Evolutionary conservation across 2,113 vertebrate species (phyloP).

Genomic region (Prinia subflava): DNA sequence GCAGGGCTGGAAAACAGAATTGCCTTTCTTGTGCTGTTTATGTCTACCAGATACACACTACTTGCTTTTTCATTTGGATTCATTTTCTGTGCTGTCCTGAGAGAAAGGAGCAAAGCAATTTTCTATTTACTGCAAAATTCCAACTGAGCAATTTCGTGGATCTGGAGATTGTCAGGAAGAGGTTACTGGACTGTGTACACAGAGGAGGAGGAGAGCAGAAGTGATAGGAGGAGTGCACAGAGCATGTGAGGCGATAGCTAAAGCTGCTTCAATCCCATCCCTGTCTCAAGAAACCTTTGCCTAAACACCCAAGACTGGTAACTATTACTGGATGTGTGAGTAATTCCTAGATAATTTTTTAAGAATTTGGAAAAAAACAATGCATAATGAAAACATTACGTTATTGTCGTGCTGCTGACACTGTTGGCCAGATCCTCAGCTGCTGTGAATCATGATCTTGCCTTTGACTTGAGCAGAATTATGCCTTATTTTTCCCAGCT

Average conservation of each 20-base stretch:
- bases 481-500: constrained; percentile 52
- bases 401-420: constrained; percentile 55
- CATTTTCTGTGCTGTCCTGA: constrained; percentile 69
- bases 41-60: constrained; percentile 72
- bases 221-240: constrained; percentile 27
- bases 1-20: constrained; percentile 38
- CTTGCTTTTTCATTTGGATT: constrained; percentile 74
- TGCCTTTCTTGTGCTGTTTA: constrained; percentile 61
- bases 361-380: constrained; percentile 64
- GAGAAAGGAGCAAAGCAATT: constrained; percentile 60
- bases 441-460: constrained; percentile 41
- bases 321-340: constrained; percentile 56
- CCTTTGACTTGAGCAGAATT: constrained; percentile 29
- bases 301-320: constrained; percentile 42
- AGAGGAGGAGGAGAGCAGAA: constrained; percentile 43
- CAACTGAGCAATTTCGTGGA: constrained; percentile 60
- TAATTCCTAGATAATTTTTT: constrained; percentile 67
- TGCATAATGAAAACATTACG: constrained; percentile 65
- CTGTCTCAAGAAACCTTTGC: constrained; percentile 5
- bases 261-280: not conserved
- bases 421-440: constrained; percentile 56
- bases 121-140: constrained; percentile 61
- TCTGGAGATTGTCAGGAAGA: constrained; percentile 66
- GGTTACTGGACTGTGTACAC: constrained; percentile 52
- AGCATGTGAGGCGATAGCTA: not conserved